Conservation (phyloP, 2,888 invertebrate species). For the Oxycera nigricornis region DNA sequence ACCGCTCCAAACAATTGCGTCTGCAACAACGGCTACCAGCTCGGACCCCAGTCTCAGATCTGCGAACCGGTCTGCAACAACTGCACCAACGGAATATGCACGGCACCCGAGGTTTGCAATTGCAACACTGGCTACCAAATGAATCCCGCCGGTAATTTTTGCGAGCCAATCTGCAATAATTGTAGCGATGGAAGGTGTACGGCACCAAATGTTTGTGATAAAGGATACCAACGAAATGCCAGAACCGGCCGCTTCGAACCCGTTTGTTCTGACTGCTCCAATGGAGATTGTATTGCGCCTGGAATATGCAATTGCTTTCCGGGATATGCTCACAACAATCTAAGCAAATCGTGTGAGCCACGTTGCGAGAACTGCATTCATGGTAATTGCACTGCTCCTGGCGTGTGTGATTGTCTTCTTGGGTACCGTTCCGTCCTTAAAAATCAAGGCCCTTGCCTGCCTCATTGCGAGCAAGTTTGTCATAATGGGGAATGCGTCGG, state of each 20-base stretch:
- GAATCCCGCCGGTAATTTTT: neutral
- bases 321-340: neutral
- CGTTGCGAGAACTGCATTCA: neutral
- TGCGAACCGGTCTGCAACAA: conserved; percentile 19
- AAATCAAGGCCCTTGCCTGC: neutral
- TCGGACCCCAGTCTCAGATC: too few species aligned
- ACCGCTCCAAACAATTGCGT: neutral
- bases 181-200: conserved; percentile 4
- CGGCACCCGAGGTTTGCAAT: neutral
- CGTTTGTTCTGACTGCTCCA: neutral
- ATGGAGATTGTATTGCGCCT: neutral
- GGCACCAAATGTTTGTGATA: neutral
- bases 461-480: neutral
- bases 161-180: conserved; percentile 3
- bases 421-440: neutral
- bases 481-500: neutral
- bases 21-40: neutral
- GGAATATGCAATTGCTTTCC: neutral
- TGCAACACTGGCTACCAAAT: neutral
- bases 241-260: neutral
- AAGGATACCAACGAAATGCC: neutral
- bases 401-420: neutral
- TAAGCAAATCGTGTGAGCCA: neutral
- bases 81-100: conserved; percentile 17
- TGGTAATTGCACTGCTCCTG: neutral